These are phyloP conservation scores for Piaya cayana DNA, from an alignment of 2,113 vertebrate species.

Conservation along the genomic window DNA sequence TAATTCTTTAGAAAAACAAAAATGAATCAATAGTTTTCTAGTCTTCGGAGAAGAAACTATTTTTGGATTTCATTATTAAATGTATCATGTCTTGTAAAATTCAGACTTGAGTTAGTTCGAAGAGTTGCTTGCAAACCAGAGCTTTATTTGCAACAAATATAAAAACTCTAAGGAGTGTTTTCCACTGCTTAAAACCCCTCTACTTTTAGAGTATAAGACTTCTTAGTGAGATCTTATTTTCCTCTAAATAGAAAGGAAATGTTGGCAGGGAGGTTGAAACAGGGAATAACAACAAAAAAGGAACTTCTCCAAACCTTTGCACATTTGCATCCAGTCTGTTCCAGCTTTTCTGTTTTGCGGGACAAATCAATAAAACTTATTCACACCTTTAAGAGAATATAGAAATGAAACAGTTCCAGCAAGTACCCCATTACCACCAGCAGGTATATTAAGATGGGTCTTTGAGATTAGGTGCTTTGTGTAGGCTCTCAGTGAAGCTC, in stretches of 20 bases:
- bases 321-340: not conserved
- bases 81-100: not conserved
- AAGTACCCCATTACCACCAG: not conserved
- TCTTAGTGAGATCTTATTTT: not conserved
- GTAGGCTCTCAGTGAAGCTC: not conserved
- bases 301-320: not conserved
- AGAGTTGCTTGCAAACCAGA: not conserved
- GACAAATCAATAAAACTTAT: not conserved
- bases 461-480: not conserved
- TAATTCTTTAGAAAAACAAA: constrained; percentile 62
- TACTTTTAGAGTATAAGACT: not conserved
- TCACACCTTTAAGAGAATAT: not conserved
- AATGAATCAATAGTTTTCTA: not conserved
- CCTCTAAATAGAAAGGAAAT: not conserved
- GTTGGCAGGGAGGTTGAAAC: not conserved
- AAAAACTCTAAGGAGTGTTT: not conserved
- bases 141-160: accelerated
- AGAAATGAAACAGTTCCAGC: not conserved
- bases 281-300: not conserved
- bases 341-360: not conserved
- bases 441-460: not conserved
- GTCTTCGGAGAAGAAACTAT: not conserved
- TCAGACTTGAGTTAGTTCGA: not conserved
- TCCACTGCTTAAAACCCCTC: not conserved
- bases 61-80: not conserved